Percentiles rank a stretch among this genome's conserved stretches.
Evolutionary conservation across 1,140 invertebrate species (phyloP).

Genomic region (Bombus waltoni): DNA sequence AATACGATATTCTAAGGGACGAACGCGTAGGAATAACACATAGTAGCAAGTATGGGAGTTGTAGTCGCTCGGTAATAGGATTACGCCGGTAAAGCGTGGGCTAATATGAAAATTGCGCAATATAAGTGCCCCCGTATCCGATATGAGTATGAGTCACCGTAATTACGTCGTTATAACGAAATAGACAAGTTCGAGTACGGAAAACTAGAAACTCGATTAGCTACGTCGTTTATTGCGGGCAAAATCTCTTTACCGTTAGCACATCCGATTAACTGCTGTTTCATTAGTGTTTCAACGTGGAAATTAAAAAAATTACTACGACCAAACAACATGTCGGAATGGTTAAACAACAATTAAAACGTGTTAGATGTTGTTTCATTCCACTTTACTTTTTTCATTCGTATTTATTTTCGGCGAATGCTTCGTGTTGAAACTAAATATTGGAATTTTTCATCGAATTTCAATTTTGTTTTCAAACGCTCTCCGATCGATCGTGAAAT

Average conservation of each 20-base stretch:
- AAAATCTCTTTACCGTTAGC: not conserved
- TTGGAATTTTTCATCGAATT: not conserved
- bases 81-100: slow-evolving; percentile 47
- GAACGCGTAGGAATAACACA: not conserved
- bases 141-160: slow-evolving; percentile 35
- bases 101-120: slow-evolving; percentile 47
- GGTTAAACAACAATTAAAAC: not conserved
- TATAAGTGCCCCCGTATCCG: not conserved
- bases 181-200: slow-evolving; percentile 21
- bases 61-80: slow-evolving; percentile 43
- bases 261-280: not conserved
- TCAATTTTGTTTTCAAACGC: not conserved
- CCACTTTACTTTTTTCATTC: not conserved
- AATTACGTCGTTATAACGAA: slow-evolving; percentile 35
- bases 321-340: not conserved
- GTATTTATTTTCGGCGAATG: not conserved
- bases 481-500: not conserved
- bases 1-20: slow-evolving; percentile 4
- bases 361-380: not conserved
- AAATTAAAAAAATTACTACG: not conserved
- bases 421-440: not conserved
- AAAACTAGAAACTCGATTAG: slow-evolving; percentile 23
- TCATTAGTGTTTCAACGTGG: not conserved
- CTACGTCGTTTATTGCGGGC: slow-evolving; percentile 5
- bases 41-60: no score